Conservation (phyloP, 2,888 invertebrate genomes). For the Aethes cnicana region DNA sequence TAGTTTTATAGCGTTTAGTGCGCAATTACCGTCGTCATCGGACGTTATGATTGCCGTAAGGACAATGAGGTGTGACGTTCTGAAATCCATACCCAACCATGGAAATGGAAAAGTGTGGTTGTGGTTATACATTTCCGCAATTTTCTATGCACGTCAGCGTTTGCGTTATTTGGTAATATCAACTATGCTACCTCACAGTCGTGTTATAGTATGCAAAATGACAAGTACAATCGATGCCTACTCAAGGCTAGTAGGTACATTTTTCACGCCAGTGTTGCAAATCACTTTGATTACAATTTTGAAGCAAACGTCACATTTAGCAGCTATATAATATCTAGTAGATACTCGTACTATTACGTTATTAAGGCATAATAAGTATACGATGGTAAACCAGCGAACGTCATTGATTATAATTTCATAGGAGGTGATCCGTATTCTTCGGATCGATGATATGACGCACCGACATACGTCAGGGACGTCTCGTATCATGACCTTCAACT, state of each 20-base stretch:
- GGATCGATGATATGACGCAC: slow-evolving; percentile 29
- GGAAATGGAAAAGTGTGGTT: slow-evolving; percentile 5
- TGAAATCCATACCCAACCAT: background rate
- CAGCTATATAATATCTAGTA: too few relatives aligned
- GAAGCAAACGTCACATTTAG: too few relatives aligned
- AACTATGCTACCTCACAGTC: too few relatives aligned
- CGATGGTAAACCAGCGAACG: slow-evolving; percentile 3
- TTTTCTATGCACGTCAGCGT: too few relatives aligned
- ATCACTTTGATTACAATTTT: too few relatives aligned
- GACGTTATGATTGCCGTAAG: slow-evolving; percentile 1
- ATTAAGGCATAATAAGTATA: slow-evolving; percentile 21
- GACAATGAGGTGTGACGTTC: slow-evolving; percentile 19
- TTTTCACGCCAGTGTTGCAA: too few relatives aligned
- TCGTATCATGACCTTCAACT: slow-evolving; percentile 19
- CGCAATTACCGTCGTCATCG: slow-evolving; percentile 23
- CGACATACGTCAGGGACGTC: slow-evolving; percentile 28
- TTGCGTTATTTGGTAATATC: too few relatives aligned
- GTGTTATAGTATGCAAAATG: too few relatives aligned
- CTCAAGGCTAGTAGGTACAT: too few relatives aligned
- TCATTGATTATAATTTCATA: slow-evolving; percentile 31
- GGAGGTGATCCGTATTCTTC: slow-evolving; percentile 9
- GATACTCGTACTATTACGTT: too few relatives aligned
- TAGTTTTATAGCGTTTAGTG: background rate
- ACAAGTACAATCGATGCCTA: too few relatives aligned
- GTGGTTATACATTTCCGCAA: too few relatives aligned